A percentile compares a stretch with the other conserved stretches of the same genome.
phyloP scores from a whole-genome alignment of 35 echinoderm and acorn worm species.

The Apostichopus japonicus region DNA sequence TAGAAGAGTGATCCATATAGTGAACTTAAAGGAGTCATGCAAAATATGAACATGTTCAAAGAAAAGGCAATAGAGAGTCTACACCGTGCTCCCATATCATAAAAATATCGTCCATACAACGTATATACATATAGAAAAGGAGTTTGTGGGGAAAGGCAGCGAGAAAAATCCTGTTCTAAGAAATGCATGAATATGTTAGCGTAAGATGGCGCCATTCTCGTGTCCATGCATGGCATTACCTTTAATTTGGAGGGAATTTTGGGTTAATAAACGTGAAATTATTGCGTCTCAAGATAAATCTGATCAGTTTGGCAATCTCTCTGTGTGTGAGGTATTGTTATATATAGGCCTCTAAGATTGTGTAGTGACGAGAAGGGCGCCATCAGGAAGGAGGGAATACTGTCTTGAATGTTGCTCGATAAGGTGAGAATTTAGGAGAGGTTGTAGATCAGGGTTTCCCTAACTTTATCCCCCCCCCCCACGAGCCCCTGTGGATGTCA shows the following conservation, averaged over 20 bases:
- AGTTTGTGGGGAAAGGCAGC: neutral
- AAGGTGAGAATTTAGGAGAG: neutral
- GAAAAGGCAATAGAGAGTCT: neutral
- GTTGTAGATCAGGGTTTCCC: neutral
- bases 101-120: neutral
- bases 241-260: constrained; percentile 47
- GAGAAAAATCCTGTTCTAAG: constrained; percentile 11
- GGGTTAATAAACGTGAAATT: constrained; percentile 55
- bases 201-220: constrained; percentile 57
- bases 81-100: neutral
- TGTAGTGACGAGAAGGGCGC: neutral
- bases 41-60: neutral
- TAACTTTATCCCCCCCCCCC: too few relatives aligned
- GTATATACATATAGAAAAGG: neutral
- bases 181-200: constrained; percentile 53
- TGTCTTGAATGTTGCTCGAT: neutral
- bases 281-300: constrained; percentile 64
- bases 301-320: neutral
- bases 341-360: neutral
- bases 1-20: too few relatives aligned
- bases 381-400: neutral
- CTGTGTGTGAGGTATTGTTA: neutral
- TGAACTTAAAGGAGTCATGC: too few relatives aligned
- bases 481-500: too few relatives aligned
- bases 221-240: constrained; percentile 56